A percentile compares a stretch with the other conserved stretches of the same genome.
phyloP scores from a whole-genome alignment of 2,113 vertebrate genomes.

The Dromas ardeola region DNA sequence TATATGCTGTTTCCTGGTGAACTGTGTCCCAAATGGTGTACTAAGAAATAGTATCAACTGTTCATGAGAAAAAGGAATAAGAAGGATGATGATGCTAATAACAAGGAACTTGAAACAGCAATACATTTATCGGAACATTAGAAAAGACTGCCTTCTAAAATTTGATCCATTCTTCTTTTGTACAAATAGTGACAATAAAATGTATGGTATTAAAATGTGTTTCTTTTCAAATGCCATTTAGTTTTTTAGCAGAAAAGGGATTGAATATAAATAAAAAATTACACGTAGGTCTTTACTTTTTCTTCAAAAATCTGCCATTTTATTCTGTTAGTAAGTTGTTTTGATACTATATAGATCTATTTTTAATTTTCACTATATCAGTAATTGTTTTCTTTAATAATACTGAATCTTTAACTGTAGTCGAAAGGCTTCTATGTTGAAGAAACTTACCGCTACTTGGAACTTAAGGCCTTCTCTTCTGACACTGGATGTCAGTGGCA shows the following conservation, averaged over 20 bases:
- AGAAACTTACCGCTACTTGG: not conserved
- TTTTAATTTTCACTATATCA: not conserved
- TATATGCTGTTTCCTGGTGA: not conserved
- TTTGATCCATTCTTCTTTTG: not conserved
- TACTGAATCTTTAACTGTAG: not conserved
- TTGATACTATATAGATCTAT: not conserved
- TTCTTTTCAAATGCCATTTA: not conserved
- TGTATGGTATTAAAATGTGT: not conserved
- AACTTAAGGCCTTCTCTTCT: not conserved
- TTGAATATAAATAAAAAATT: not conserved
- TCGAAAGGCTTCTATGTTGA: not conserved
- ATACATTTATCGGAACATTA: not conserved
- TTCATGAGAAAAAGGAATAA: not conserved
- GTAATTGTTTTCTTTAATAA: not conserved
- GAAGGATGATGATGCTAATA: not conserved
- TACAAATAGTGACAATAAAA: not conserved
- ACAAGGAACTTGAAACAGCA: not conserved
- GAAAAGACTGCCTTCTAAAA: not conserved
- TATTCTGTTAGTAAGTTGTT: not conserved
- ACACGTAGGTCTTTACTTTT: not conserved
- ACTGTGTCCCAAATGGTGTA: not conserved
- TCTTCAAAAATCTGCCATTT: not conserved
- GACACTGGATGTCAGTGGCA: not conserved
- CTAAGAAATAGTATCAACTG: not conserved
- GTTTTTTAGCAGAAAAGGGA: not conserved